Conservation (phyloP, 2,888 invertebrate genomes). For the Caenorhabditis afra region DNA sequence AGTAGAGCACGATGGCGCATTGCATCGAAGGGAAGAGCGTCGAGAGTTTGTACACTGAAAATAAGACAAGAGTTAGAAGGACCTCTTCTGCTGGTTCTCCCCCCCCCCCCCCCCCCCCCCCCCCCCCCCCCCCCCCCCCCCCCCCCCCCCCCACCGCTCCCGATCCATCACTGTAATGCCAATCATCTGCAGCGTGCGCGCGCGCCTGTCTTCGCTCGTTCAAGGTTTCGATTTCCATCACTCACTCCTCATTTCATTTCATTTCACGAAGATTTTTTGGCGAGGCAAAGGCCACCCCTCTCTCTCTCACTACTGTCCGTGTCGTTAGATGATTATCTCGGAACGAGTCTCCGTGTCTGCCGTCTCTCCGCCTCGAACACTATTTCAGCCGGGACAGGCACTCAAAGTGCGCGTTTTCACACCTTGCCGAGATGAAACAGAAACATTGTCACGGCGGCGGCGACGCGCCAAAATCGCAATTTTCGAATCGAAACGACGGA, state of each 20-base stretch:
- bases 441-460: constrained; percentile 1
- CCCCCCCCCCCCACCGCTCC: too few relatives aligned
- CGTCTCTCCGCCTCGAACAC: neutral
- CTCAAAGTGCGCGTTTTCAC: constrained; percentile 57
- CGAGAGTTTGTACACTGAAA: constrained; percentile 68
- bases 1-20: constrained; percentile 61
- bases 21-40: constrained; percentile 67
- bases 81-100: neutral
- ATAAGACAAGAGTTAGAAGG: too few relatives aligned
- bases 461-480: constrained; percentile 36
- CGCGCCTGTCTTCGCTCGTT: constrained; percentile 15
- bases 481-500: constrained; percentile 27
- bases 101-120: neutral
- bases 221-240: constrained; percentile 57
- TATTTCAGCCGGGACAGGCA: neutral
- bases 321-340: constrained; percentile 47
- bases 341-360: constrained; percentile 44
- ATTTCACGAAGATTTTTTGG: constrained; percentile 23
- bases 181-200: constrained; percentile 25
- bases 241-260: constrained; percentile 15
- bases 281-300: constrained; percentile 39
- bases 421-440: constrained; percentile 24
- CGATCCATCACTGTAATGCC: constrained; percentile 27
- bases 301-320: neutral
- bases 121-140: neutral